These are phyloP conservation scores for Dreissena rostriformis DNA, from an alignment of 1,140 invertebrate species.

Conservation along the genomic window DNA sequence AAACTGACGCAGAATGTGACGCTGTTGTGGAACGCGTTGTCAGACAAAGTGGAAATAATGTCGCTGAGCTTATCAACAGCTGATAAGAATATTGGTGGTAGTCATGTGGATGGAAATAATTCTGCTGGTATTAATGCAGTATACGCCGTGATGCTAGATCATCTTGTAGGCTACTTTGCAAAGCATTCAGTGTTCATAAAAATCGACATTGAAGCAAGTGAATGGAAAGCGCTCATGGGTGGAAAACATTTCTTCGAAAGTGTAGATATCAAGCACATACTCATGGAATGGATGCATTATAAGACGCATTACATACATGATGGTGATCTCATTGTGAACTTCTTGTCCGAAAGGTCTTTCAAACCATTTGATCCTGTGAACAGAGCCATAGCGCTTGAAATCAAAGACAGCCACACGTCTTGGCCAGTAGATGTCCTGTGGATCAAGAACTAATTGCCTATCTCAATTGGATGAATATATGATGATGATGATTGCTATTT, in stretches of 20 bases:
- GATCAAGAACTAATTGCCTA: no score
- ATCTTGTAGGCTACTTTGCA: constrained; percentile 39
- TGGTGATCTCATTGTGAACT: no score
- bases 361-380: no score
- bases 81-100: constrained; percentile 14
- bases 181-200: constrained; percentile 38
- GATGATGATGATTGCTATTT: no score
- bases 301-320: no score
- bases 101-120: not conserved
- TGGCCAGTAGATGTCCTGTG: no score
- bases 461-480: no score
- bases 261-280: constrained; percentile 61
- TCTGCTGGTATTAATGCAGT: not conserved
- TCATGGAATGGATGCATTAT: constrained; percentile 68
- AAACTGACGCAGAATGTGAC: constrained; percentile 53
- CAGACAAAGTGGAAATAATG: constrained; percentile 48
- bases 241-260: constrained; percentile 56
- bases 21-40: constrained; percentile 63
- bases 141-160: constrained; percentile 44
- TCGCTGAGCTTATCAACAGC: constrained; percentile 59
- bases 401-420: no score
- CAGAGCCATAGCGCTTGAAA: no score
- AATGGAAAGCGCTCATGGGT: constrained; percentile 58
- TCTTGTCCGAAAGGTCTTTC: no score
- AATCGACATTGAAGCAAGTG: constrained; percentile 64